Evolutionary conservation across 1,140 invertebrate species (phyloP), one percentile per base, ranked within the genome.

Genomic region (Drosophila micromelanica): DNA sequence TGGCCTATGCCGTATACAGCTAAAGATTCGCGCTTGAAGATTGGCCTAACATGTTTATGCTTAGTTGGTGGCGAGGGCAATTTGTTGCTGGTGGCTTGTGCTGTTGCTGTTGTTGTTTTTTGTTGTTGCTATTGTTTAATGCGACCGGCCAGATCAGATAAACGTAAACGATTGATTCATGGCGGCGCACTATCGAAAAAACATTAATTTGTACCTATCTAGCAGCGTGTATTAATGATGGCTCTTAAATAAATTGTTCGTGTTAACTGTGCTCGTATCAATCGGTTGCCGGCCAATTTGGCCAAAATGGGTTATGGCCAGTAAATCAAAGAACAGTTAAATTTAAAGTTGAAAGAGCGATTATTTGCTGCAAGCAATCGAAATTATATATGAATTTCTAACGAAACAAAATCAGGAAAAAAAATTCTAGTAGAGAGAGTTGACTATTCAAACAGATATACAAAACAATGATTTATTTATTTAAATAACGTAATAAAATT

Each of bases 11-110:
- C 59, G 57, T 15, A 42, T 56, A 37, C 11, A 27, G 38, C 51
- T 42, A 49, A 45, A 70, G 76, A 73, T 76, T 51, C 32, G 69
- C 55, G 45, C 63, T 51, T 27, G 20, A 32, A 67, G 70, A 77
- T 80, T 80, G 55, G 61, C 51, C 76, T 23, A 73, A 80, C 78
- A 80, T 80, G 76, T 73, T 37, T 65, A 76, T 76, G 69, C 60
- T 74, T 67, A 57, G 60, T 54, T 63, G 35, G 56, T 61, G 61
- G 64, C 73, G 68, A 40, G 68, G 61, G 38, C 80, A 85, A 79
- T 80, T 85, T 85, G 69, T 30, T 51, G 38, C 5, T 38, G 38
- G 37, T 56, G 1, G 20, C 1, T 20, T 2, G 2, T 30, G 15
- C 3, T 42, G 17, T 8, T 56, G 17, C 38, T 23, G 38, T 20